Evolutionary conservation across 2,888 invertebrate genomes (phyloP).

Genomic region (Polymixis flavicincta): DNA sequence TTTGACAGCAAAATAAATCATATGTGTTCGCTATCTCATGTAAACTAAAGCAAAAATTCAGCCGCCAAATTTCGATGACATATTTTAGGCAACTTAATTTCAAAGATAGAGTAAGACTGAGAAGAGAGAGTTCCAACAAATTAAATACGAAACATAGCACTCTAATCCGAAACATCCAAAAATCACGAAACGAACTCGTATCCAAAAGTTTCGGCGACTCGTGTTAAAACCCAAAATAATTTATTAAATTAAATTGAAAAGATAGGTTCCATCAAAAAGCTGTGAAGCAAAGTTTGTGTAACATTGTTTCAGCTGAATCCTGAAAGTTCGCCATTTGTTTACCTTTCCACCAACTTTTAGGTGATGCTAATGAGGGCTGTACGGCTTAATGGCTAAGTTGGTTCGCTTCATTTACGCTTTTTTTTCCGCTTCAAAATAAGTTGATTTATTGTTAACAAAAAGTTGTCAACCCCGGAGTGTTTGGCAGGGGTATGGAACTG

Average conservation of each 20-base stretch:
- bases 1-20: not conserved
- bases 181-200: conserved; percentile 36
- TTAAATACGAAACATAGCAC: conserved; percentile 21
- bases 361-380: conserved; percentile 63
- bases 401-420: conserved; percentile 48
- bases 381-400: conserved; percentile 62
- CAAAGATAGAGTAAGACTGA: not conserved
- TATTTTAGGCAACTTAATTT: not conserved
- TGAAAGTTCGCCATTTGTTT: conserved; percentile 66
- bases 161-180: conserved; percentile 7
- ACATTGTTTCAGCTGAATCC: conserved; percentile 58
- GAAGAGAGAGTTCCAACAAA: conserved; percentile 3
- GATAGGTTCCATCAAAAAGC: conserved; percentile 58
- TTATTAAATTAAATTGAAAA: conserved; percentile 63
- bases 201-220: conserved; percentile 39
- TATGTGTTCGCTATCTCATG: too few relatives aligned
- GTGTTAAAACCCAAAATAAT: conserved; percentile 55
- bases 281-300: conserved; percentile 48
- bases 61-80: too few relatives aligned
- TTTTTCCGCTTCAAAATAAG: conserved; percentile 14
- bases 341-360: conserved; percentile 58
- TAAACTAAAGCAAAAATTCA: not conserved
- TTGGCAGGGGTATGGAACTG: not conserved
- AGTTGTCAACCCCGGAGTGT: conserved; percentile 25
- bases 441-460: conserved; percentile 35